phyloP scores from a whole-genome alignment of 2,113 vertebrate species.

The Nannobrachium achirus region DNA sequence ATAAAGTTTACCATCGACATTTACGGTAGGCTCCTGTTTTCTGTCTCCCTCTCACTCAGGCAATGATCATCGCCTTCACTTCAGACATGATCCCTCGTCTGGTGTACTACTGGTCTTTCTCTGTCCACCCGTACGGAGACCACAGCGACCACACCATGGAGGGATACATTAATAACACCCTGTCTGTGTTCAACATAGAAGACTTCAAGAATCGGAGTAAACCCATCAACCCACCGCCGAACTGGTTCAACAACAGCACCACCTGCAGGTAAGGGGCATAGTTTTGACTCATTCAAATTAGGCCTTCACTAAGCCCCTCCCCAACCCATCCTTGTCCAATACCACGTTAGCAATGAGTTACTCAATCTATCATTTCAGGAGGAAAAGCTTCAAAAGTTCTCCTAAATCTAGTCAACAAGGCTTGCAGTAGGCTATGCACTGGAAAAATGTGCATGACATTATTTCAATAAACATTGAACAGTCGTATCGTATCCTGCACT shows the following conservation, averaged over 20 bases:
- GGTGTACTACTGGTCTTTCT: constrained; percentile 97
- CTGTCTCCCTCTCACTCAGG: constrained; percentile 73
- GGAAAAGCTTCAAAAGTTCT: too few relatives aligned
- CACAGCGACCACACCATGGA: constrained; percentile 82
- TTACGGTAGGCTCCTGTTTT: neutral
- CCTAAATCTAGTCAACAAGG: too few relatives aligned
- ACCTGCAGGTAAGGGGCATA: constrained; percentile 83
- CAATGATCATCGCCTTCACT: constrained; percentile 95
- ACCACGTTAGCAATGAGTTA: too few relatives aligned
- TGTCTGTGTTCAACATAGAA: constrained; percentile 83
- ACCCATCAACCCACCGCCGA: constrained; percentile 44
- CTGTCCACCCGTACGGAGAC: constrained; percentile 83
- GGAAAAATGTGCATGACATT: too few relatives aligned
- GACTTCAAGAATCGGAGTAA: constrained; percentile 82
- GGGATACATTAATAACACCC: constrained; percentile 91
- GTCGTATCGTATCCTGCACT: too few relatives aligned
- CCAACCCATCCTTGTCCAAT: too few relatives aligned
- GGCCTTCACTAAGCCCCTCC: too few relatives aligned
- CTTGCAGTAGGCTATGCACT: too few relatives aligned
- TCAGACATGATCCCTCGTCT: constrained; percentile 95
- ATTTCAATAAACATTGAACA: too few relatives aligned
- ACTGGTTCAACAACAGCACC: constrained; percentile 65
- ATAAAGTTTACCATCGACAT: too few relatives aligned
- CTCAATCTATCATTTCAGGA: too few relatives aligned
- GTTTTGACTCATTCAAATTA: too few relatives aligned